These are phyloP conservation scores for Rambutsinella grinnellia DNA, from an alignment of 2,888 invertebrate genomes.

Conservation along the genomic window DNA sequence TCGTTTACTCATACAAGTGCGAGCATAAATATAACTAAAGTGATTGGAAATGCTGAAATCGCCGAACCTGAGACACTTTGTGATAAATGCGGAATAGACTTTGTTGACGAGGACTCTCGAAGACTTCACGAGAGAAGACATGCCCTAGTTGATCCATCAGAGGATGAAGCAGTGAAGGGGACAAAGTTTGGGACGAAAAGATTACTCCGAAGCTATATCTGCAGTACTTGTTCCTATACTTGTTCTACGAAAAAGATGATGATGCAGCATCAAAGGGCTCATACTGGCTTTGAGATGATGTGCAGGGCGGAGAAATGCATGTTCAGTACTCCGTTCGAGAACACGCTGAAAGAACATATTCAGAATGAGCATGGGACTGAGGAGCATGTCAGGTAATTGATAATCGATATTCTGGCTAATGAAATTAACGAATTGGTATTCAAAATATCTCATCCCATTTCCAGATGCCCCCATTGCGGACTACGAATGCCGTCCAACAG, in stretches of 20 bases:
- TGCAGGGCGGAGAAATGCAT: slow-evolving; percentile 68
- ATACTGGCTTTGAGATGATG: slow-evolving; percentile 69
- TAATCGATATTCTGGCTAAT: too few relatives aligned
- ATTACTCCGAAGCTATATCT: slow-evolving; percentile 68
- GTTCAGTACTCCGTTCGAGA: slow-evolving; percentile 67
- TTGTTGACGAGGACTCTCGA: slow-evolving; percentile 72
- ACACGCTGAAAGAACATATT: slow-evolving; percentile 67
- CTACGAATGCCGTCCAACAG: slow-evolving; percentile 59
- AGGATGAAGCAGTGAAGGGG: slow-evolving; percentile 30
- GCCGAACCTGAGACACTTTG: slow-evolving; percentile 72
- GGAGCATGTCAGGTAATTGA: slow-evolving; percentile 55
- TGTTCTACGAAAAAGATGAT: slow-evolving; percentile 71
- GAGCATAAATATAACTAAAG: neutral
- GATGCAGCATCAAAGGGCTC: slow-evolving; percentile 72
- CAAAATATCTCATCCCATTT: too few relatives aligned
- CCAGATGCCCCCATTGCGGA: slow-evolving; percentile 68
- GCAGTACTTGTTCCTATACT: slow-evolving; percentile 70
- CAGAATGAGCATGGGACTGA: slow-evolving; percentile 61
- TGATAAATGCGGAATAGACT: slow-evolving; percentile 73
- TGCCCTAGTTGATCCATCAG: slow-evolving; percentile 63
- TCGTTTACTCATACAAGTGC: neutral
- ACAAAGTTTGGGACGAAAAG: slow-evolving; percentile 33
- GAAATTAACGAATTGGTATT: slow-evolving; percentile 1
- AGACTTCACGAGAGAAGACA: slow-evolving; percentile 72
- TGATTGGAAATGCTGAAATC: slow-evolving; percentile 69